A percentile compares a stretch with the other conserved stretches of the same genome.
Conservation (phyloP, 2,797 vertebrate genomes). For the Anguilla megastoma region DNA sequence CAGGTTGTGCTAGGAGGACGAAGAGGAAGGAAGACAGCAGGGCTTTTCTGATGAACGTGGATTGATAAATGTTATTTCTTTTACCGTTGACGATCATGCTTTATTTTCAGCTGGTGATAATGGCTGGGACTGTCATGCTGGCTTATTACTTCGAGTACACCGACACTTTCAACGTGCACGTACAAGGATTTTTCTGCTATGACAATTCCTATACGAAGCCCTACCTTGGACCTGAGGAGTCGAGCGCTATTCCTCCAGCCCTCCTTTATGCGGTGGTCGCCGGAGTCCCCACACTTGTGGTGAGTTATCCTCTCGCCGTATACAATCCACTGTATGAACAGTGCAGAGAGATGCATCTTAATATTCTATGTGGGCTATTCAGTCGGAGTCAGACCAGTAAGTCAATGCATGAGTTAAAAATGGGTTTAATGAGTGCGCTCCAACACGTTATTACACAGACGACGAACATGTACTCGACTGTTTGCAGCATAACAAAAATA, state of each 20-base stretch:
- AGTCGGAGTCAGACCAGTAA: background rate
- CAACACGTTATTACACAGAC: background rate
- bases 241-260: conserved; percentile 88
- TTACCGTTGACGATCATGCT: conserved; percentile 74
- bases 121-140: conserved; percentile 97
- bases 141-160: conserved; percentile 98
- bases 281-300: conserved; percentile 88
- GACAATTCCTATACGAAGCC: conserved; percentile 92
- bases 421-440: background rate
- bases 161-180: conserved; percentile 94
- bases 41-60: conserved; percentile 50
- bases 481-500: background rate
- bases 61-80: conserved; percentile 55
- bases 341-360: background rate
- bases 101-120: conserved; percentile 94
- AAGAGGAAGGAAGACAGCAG: conserved; percentile 18
- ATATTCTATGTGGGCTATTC: background rate
- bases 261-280: conserved; percentile 89
- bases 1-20: conserved; percentile 34
- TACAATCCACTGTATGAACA: conserved; percentile 11
- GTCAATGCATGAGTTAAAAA: background rate
- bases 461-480: background rate
- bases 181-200: conserved; percentile 98
- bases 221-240: conserved; percentile 91
- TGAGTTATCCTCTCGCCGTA: conserved; percentile 69